Evolutionary conservation across 2,888 invertebrate species (phyloP), one percentile per base, ranked within the genome.

Genomic region (Dioctria rufipes): DNA sequence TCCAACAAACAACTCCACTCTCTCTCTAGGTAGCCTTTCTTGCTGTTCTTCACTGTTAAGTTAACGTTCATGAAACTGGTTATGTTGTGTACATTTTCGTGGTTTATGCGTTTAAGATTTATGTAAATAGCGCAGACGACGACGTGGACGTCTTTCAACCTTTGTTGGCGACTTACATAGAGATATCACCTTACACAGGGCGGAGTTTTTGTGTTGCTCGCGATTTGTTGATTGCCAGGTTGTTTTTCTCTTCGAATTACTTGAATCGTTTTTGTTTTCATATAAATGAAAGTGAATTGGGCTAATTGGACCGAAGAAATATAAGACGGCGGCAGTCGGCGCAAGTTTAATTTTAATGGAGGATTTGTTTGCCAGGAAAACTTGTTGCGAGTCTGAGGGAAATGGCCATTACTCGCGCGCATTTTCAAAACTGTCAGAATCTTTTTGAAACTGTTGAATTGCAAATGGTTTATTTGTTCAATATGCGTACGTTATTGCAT

Each of bases 51-150:
- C 46, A 5, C 67, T 42, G 13, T 8, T 67, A 25, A 25, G 25
- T 25, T 25, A 67, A 46, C 67, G 5, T 5, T 8, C 67, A 46
- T 25, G 13, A 46, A 67, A 67, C 67, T 43, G 67, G 67, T 67
- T 67, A 67, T 67, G 25, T 25, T 25, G 46, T 67, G 67, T n/a
- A 46, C 67, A 67, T 43, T 67, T 67, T 67, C 46, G 67, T 67
- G 67, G 67, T 46, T 46, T 67, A 67, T 67, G 67, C 67, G 46
- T 67, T 67, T 67, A 42, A 67, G 46, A 46, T 67, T 67, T 67
- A 67, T 67, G 67, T 67, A 67, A 67, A 67, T 67, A 67, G 67
- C 43, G 46, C 67, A 67, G 67, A 67, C 67, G 67, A n/a, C 65
- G 65, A 11, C 61, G 6, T n/a, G 39, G 61, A 11, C 61, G 61